Base-by-base conservation (phyloP, 2,888 invertebrate species). In the Seira sanloemensis region DNA sequence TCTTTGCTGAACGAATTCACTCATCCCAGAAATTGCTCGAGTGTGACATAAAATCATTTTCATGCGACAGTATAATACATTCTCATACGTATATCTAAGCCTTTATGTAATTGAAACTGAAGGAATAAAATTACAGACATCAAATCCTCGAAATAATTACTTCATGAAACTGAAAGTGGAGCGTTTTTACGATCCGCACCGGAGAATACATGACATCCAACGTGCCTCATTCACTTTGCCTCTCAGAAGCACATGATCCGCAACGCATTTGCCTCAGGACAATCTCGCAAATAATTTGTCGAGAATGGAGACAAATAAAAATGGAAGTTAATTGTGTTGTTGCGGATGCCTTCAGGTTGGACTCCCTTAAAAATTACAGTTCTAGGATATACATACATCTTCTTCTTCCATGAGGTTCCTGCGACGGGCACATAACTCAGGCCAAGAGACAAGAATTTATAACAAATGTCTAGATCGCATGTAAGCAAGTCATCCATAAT, bases 21-120 rank as follows among this genome's bases (percentile, higher is more conserved):
- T 76, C 62, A 74, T 62, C 12, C 62, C n/a, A 24, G 27, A 76
- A 76, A 46, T 67, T 76, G 37, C 66, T 76, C 66, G 50, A 76
- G n/a, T 67, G n/a, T 58, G 16, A 58, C 19, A 58, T 18, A 12
- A 46, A 12, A 46, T 46, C 7, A 58, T 58, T n/a, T 58, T 4
- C 58, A 66, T 21, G 18, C 23, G n/a, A 66, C 66, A 66, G n/a
- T n/a, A n/a, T n/a, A n/a, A 37, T 37, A 12, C 37, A 37, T 12
- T n/a, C 37, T 37, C 37, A 37, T 37, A 12, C 37, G 12, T 37
- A 37, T 37, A 7, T 37, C 12, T 37, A 12, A 37, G 37, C 37
- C n/a, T n/a, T 37, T 37, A 37, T 37, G 12, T 37, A 37, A 37
- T 37, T 37, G 37, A 37, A 37, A 37, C 12, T 37, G 37, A 37